Conservation (phyloP, 2,113 vertebrate species). For the Oncorhynchus gorbuscha region DNA sequence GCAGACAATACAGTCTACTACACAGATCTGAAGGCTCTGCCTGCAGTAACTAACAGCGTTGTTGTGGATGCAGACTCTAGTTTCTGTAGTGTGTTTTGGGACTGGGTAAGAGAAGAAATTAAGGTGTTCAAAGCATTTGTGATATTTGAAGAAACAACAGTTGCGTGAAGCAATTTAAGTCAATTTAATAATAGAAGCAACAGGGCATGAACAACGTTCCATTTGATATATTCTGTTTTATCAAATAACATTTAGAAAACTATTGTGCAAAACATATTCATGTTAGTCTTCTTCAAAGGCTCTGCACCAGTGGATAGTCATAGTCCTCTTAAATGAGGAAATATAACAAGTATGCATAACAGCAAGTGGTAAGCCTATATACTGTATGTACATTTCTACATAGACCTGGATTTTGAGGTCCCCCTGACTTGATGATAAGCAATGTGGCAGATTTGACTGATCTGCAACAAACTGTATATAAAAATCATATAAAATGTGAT, state of each 20-base stretch:
- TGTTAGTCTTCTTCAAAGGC: constrained; percentile 77
- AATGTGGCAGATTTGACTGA: constrained; percentile 71
- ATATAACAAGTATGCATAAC: constrained; percentile 81
- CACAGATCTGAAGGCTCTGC: too few relatives aligned
- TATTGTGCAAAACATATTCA: constrained; percentile 88
- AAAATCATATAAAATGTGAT: constrained; percentile 42
- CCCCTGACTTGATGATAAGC: constrained; percentile 62
- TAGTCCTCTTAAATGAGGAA: constrained; percentile 79
- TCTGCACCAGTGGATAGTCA: constrained; percentile 78
- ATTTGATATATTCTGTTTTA: constrained; percentile 52
- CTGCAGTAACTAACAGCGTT: not conserved
- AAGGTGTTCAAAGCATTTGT: not conserved
- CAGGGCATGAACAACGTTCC: constrained; percentile 71
- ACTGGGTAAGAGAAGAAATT: not conserved
- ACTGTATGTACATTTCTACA: constrained; percentile 75
- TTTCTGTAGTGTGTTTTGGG: not conserved
- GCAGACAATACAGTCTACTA: too few relatives aligned
- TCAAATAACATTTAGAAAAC: constrained; percentile 82
- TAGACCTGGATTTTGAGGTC: constrained; percentile 68
- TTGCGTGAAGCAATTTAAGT: constrained; percentile 85
- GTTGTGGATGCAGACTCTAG: not conserved
- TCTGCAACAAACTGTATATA: constrained; percentile 53
- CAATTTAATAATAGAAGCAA: constrained; percentile 90
- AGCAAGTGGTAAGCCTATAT: constrained; percentile 71
- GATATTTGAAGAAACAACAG: constrained; percentile 83